Evolutionary conservation across 2,113 vertebrate species (phyloP).

Genomic region (Hippocampus comes): DNA sequence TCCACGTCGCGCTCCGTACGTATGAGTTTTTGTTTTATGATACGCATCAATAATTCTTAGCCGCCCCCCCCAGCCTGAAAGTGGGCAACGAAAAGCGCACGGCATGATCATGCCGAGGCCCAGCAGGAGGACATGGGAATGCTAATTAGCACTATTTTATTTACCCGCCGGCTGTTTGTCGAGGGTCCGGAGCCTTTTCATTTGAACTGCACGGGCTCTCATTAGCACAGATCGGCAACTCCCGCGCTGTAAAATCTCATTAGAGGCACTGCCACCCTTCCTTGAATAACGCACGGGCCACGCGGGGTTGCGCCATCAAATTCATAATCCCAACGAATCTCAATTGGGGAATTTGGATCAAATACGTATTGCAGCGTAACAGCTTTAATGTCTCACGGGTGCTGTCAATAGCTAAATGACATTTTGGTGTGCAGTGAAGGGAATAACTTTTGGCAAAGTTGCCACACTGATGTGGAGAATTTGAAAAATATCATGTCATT

Average conservation of each 20-base stretch:
- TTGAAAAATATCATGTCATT: too few relatives aligned
- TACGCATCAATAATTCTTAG: constrained; percentile 32
- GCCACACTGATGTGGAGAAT: too few relatives aligned
- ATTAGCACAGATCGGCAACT: constrained; percentile 22
- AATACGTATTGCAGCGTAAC: too few relatives aligned
- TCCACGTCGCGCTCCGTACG: background rate
- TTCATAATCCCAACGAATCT: too few relatives aligned
- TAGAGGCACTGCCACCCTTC: constrained; percentile 18
- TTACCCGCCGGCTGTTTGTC: constrained; percentile 44
- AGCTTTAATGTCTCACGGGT: too few relatives aligned
- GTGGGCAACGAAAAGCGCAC: constrained; percentile 46
- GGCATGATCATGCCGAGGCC: constrained; percentile 41
- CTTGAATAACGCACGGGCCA: background rate
- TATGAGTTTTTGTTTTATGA: constrained; percentile 45
- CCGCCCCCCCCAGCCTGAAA: constrained; percentile 41
- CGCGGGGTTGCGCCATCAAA: background rate
- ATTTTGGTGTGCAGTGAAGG: background rate
- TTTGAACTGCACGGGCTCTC: background rate
- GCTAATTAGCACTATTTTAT: constrained; percentile 51
- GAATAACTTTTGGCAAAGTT: too few relatives aligned
- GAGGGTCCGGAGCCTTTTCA: constrained; percentile 9
- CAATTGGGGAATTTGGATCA: background rate
- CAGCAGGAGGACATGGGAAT: constrained; percentile 38
- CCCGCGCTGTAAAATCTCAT: constrained; percentile 15
- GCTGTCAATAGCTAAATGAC: too few relatives aligned